phyloP scores from a whole-genome alignment of 2,113 vertebrate genomes.

The Sardina pilchardus region DNA sequence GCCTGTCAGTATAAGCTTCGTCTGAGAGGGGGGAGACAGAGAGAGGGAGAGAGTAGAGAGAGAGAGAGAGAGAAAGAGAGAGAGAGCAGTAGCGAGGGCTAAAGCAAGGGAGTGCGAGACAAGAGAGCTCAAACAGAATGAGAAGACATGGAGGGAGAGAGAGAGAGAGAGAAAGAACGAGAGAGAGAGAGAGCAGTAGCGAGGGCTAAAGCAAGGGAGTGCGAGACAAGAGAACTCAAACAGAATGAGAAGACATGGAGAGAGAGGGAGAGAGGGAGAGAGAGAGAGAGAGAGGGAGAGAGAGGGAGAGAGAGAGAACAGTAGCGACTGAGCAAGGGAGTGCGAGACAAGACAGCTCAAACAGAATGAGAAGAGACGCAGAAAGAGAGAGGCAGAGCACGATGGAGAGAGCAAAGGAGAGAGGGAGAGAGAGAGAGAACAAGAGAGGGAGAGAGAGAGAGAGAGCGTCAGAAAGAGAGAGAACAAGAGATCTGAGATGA shows the following conservation, averaged over 20 bases:
- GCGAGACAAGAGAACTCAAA: conserved; percentile 23
- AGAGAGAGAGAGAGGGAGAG: background rate
- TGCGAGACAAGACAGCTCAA: conserved; percentile 25
- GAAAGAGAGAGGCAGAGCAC: background rate
- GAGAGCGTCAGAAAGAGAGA: background rate
- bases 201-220: conserved; percentile 17
- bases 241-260: background rate
- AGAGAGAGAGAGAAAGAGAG: background rate
- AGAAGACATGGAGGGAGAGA: background rate
- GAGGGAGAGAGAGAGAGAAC: background rate
- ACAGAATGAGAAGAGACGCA: background rate
- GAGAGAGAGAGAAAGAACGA: background rate
- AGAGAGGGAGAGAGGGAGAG: conserved; percentile 10
- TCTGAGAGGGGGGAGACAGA: background rate
- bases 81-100: conserved; percentile 3
- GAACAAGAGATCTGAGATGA: background rate
- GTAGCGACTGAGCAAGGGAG: conserved; percentile 16
- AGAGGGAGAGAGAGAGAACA: background rate
- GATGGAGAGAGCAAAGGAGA: background rate
- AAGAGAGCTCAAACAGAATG: conserved; percentile 7
- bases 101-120: conserved; percentile 21
- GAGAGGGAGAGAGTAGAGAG: background rate
- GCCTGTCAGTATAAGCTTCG: conserved; percentile 61
- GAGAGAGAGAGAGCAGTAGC: background rate
- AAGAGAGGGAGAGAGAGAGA: background rate